Percentiles rank a stretch among this genome's conserved stretches.
Conservation (phyloP, 2,113 vertebrate species). For the Pseudopodoces humilis region DNA sequence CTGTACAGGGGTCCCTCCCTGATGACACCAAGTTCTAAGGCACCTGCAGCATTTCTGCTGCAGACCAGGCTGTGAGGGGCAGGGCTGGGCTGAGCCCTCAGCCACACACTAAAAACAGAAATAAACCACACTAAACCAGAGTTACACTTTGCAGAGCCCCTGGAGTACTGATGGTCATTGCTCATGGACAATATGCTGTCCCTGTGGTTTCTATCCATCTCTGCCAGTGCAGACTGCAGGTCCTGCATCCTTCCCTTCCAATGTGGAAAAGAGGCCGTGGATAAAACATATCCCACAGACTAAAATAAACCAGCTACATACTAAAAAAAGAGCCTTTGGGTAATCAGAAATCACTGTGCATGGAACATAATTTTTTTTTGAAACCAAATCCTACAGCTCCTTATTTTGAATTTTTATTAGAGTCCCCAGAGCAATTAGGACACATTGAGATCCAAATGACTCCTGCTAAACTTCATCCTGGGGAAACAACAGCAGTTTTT, state of each 20-base stretch:
- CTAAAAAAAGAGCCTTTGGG: slow-evolving; percentile 31
- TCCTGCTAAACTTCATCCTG: slow-evolving; percentile 32
- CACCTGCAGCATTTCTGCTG: background rate
- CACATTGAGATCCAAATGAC: background rate
- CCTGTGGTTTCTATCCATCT: background rate
- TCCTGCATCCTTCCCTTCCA: background rate
- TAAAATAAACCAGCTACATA: slow-evolving; percentile 9
- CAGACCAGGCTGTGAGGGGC: background rate
- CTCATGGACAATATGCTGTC: background rate
- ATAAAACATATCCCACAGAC: background rate
- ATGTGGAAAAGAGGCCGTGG: background rate
- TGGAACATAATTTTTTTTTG: background rate
- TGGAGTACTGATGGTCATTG: background rate
- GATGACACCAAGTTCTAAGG: background rate
- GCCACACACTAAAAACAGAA: background rate
- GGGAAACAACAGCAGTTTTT: slow-evolving; percentile 1
- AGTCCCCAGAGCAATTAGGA: slow-evolving; percentile 21
- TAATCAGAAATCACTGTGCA: slow-evolving; percentile 44
- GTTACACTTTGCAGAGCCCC: background rate
- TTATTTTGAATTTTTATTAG: slow-evolving; percentile 44
- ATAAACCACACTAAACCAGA: background rate
- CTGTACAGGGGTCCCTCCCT: background rate
- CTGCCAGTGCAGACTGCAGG: background rate
- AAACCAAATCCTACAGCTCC: slow-evolving; percentile 3
- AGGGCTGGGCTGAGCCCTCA: background rate